A percentile compares a stretch with the other conserved stretches of the same genome.
These are phyloP conservation scores for Sebastes steindachneri DNA, from an alignment of 2,797 vertebrate genomes.

Conservation along the genomic window DNA sequence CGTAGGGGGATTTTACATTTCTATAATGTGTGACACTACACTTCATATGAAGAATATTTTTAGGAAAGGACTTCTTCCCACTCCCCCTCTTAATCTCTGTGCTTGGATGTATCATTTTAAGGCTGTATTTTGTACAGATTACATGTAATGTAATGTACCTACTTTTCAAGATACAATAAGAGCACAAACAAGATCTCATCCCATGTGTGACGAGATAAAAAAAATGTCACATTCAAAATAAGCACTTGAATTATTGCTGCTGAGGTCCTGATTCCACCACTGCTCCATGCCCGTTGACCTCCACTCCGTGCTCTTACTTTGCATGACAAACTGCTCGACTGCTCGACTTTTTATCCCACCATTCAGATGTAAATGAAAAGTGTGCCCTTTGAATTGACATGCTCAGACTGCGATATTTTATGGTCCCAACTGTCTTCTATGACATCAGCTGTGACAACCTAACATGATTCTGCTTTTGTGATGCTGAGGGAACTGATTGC, in stretches of 20 bases:
- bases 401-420: slow-evolving; percentile 1
- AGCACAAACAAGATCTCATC: not conserved
- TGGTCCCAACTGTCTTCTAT: slow-evolving; percentile 24
- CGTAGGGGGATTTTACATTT: too few relatives aligned
- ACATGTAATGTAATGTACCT: not conserved
- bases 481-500: slow-evolving; percentile 5
- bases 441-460: slow-evolving; percentile 71
- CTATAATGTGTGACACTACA: too few relatives aligned
- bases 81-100: too few relatives aligned
- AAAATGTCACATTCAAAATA: not conserved
- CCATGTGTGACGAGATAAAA: not conserved
- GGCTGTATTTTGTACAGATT: not conserved
- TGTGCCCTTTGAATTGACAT: slow-evolving; percentile 11
- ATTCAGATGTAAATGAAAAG: slow-evolving; percentile 55
- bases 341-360: not conserved
- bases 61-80: too few relatives aligned
- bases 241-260: not conserved
- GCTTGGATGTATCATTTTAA: not conserved
- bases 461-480: slow-evolving; percentile 65
- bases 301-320: slow-evolving; percentile 12
- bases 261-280: not conserved
- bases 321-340: slow-evolving; percentile 37
- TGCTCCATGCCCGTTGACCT: slow-evolving; percentile 15
- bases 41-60: too few relatives aligned
- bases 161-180: not conserved